phyloP scores from a whole-genome alignment of 2,113 vertebrate species.

The Neoarius graeffei region DNA sequence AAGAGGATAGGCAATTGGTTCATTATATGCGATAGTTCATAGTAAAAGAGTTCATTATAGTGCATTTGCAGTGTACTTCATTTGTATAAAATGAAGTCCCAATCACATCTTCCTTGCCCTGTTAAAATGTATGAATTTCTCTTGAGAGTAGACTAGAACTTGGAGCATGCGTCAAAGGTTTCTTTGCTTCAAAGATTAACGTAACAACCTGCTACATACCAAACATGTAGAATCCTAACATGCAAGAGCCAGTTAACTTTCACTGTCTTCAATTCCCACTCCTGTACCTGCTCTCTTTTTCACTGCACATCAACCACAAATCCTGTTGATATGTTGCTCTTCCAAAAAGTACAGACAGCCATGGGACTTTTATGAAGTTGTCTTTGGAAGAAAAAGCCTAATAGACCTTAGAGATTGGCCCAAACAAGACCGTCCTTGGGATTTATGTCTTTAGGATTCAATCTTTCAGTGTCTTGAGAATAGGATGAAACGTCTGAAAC shows the following conservation, averaged over 20 bases:
- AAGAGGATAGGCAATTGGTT: too few relatives aligned
- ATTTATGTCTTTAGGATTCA: not conserved
- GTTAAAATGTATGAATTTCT: not conserved
- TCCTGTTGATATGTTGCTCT: not conserved
- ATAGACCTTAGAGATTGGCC: not conserved
- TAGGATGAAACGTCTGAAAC: not conserved
- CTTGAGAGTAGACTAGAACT: not conserved
- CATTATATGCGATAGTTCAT: too few relatives aligned
- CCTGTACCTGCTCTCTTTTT: not conserved
- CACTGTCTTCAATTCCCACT: not conserved
- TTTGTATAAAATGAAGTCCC: not conserved
- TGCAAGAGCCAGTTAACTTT: not conserved
- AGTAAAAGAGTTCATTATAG: too few relatives aligned
- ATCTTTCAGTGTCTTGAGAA: not conserved
- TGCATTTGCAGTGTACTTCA: not conserved
- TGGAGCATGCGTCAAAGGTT: not conserved
- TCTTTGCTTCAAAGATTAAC: not conserved
- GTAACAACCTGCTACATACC: not conserved
- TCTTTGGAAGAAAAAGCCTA: not conserved
- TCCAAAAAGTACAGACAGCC: not conserved
- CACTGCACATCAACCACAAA: not conserved
- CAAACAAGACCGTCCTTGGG: not conserved
- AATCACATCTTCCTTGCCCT: not conserved
- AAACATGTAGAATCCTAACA: not conserved
- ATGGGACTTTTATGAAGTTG: not conserved